A percentile compares a stretch with the other conserved stretches of the same genome.
These are phyloP conservation scores for Coenobita brevimanus DNA, from an alignment of 1,140 invertebrate genomes.

Conservation along the genomic window DNA sequence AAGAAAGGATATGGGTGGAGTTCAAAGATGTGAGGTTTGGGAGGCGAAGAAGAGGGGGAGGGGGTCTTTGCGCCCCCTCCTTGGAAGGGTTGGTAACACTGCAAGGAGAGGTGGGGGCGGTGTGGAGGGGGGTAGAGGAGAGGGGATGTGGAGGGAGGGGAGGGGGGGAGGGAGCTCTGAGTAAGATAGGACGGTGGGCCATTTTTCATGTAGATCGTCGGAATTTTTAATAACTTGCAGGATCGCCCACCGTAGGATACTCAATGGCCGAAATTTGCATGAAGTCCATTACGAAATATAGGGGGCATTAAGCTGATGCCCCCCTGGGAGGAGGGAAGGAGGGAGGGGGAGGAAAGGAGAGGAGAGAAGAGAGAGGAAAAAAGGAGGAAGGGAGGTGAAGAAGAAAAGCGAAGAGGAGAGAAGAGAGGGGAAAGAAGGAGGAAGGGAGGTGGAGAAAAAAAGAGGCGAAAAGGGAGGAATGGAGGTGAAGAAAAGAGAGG, in stretches of 20 bases:
- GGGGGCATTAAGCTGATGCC: constrained; percentile 37
- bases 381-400: too few species aligned
- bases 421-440: neutral
- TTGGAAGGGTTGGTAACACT: too few species aligned
- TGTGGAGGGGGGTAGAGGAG: neutral
- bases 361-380: neutral
- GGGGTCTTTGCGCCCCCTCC: too few species aligned
- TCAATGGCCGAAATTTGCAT: constrained; percentile 62
- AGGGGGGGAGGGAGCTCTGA: neutral
- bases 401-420: neutral
- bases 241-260: constrained; percentile 59
- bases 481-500: neutral
- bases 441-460: neutral
- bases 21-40: too few species aligned
- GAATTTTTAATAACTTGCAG: constrained; percentile 65
- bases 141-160: neutral
- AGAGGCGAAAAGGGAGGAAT: neutral
- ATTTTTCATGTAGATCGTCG: constrained; percentile 62
- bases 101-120: too few species aligned
- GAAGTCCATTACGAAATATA: constrained; percentile 65
- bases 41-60: too few species aligned
- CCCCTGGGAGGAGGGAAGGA: neutral
- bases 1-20: too few species aligned
- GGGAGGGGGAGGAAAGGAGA: neutral
- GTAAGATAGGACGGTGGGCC: constrained; percentile 28